A percentile compares a stretch with the other conserved stretches of the same genome.
These are phyloP conservation scores for Galagoides demidoff DNA, from an alignment of 2,797 vertebrate species.

Conservation along the genomic window DNA sequence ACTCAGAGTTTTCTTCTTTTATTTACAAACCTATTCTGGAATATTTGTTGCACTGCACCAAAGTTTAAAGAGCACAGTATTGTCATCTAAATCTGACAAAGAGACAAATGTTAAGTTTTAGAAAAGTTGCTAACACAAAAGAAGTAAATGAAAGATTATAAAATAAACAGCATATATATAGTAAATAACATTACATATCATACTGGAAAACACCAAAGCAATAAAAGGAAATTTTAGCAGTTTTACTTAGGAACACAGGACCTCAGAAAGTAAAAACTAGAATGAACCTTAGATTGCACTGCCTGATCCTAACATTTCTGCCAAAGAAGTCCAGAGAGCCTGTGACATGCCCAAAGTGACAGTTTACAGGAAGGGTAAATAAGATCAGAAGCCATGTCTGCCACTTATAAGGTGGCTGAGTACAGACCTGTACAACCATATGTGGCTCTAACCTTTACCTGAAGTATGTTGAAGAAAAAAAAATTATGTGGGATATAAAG, in stretches of 20 bases:
- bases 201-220: slow-evolving; percentile 11
- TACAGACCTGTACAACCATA: background rate
- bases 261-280: background rate
- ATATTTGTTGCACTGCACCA: background rate
- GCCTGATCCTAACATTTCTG: background rate
- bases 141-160: slow-evolving; percentile 12
- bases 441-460: background rate
- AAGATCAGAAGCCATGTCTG: background rate
- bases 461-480: background rate
- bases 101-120: slow-evolving; percentile 19
- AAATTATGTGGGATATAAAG: background rate
- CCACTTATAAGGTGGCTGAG: background rate
- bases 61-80: slow-evolving; percentile 1
- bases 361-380: background rate
- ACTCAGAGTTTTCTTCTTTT: background rate
- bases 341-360: background rate
- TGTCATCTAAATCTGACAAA: background rate
- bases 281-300: background rate
- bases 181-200: slow-evolving; percentile 12
- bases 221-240: slow-evolving; percentile 38
- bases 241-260: background rate
- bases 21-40: background rate
- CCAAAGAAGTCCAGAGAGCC: background rate
- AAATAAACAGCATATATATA: background rate
- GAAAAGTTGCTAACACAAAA: slow-evolving; percentile 18